Evolutionary conservation across 1,140 invertebrate species (phyloP).

Genomic region (Yoshiicerus persimilis): DNA sequence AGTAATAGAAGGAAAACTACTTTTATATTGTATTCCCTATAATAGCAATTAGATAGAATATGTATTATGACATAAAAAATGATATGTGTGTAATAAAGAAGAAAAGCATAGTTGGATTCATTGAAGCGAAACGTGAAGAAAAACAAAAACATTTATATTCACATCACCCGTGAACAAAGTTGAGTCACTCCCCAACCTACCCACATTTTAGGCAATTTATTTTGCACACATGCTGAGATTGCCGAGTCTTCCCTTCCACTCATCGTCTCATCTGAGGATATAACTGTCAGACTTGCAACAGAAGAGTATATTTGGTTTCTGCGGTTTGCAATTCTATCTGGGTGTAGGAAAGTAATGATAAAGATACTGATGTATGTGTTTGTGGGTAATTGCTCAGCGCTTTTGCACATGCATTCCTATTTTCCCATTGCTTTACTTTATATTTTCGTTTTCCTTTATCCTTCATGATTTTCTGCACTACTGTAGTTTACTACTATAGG

Average conservation of each 20-base stretch:
- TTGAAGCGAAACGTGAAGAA: no score
- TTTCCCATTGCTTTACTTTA: not conserved
- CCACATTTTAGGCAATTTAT: conserved; percentile 6
- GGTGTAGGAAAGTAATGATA: not conserved
- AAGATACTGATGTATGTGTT: not conserved
- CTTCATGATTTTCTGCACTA: not conserved
- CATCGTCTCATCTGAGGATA: not conserved
- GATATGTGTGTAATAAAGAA: not conserved
- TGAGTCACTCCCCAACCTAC: not conserved
- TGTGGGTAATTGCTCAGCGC: no score
- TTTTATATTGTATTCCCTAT: no score
- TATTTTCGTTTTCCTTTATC: not conserved
- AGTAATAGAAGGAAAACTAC: no score
- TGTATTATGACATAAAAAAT: no score
- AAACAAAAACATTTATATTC: not conserved
- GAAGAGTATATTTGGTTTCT: not conserved
- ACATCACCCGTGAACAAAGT: not conserved
- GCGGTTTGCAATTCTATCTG: not conserved
- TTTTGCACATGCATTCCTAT: not conserved
- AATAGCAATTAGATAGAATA: no score
- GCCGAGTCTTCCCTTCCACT: not conserved
- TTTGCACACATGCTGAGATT: not conserved
- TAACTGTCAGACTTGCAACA: not conserved
- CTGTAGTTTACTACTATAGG: not conserved
- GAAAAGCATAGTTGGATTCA: not conserved